Conservation (phyloP, 2,888 invertebrate genomes). For the Agrilus mali region DNA sequence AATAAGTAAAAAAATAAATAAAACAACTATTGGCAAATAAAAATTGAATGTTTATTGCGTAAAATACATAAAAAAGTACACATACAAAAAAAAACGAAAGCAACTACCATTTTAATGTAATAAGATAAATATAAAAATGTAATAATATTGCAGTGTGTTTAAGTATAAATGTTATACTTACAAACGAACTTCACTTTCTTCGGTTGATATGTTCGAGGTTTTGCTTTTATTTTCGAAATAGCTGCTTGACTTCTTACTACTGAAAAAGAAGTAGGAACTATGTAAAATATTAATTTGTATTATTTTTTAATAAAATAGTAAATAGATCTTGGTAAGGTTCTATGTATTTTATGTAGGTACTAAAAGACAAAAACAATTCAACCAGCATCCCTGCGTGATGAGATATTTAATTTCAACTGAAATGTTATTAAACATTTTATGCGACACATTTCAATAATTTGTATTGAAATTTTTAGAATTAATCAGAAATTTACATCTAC, state of each 20-base stretch:
- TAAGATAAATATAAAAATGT: too few relatives aligned
- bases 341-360: too few relatives aligned
- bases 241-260: conserved; percentile 48
- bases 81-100: background rate
- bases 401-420: too few relatives aligned
- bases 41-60: conserved; percentile 1
- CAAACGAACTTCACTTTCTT: conserved; percentile 86
- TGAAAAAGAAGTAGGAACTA: conserved; percentile 19
- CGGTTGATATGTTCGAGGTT: conserved; percentile 72
- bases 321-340: too few relatives aligned
- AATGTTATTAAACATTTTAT: too few relatives aligned
- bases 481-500: too few relatives aligned
- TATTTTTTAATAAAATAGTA: background rate
- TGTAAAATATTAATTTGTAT: background rate
- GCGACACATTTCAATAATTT: too few relatives aligned
- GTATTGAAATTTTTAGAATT: too few relatives aligned
- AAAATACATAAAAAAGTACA: conserved; percentile 2
- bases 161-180: conserved; percentile 44
- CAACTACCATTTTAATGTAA: too few relatives aligned
- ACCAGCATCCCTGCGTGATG: too few relatives aligned
- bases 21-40: conserved; percentile 8
- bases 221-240: conserved; percentile 68
- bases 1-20: conserved; percentile 8
- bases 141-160: too few relatives aligned
- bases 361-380: too few relatives aligned